A percentile compares a stretch with the other conserved stretches of the same genome.
phyloP scores from a whole-genome alignment of 2,888 invertebrate genomes.

The Perizoma affinitatum region DNA sequence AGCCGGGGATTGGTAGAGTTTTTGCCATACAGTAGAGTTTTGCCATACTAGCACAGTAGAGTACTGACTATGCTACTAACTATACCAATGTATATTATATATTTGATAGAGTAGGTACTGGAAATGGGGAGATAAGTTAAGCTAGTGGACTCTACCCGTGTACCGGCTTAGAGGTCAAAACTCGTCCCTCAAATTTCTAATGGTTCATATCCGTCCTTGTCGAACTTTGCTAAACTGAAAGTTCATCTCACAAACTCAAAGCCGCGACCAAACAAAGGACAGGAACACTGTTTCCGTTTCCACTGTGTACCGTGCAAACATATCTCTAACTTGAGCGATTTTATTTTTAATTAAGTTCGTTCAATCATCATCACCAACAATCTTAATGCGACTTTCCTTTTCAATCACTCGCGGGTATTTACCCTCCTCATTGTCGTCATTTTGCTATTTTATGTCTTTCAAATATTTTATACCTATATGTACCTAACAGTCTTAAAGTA shows the following conservation, averaged over 20 bases:
- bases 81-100: no score
- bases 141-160: no score
- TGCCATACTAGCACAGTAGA: no score
- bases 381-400: neutral
- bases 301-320: neutral
- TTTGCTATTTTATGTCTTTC: neutral
- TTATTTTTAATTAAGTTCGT: neutral
- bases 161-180: neutral
- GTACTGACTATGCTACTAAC: no score
- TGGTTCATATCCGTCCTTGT: constrained; percentile 3
- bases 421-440: constrained; percentile 4
- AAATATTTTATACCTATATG: constrained; percentile 19
- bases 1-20: no score
- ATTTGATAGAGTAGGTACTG: no score
- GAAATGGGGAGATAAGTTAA: no score
- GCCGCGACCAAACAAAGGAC: constrained; percentile 3
- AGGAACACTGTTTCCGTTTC: no score
- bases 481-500: constrained; percentile 16
- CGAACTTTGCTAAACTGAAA: constrained; percentile 11
- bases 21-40: no score
- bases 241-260: constrained; percentile 11
- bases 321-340: neutral
- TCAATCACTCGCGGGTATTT: constrained; percentile 12
- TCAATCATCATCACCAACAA: no score
- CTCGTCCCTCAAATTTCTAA: constrained; percentile 1